Percentiles rank a stretch among this genome's conserved stretches.
Evolutionary conservation across 2,888 invertebrate genomes (phyloP).

Genomic region (Papilio elwesi): DNA sequence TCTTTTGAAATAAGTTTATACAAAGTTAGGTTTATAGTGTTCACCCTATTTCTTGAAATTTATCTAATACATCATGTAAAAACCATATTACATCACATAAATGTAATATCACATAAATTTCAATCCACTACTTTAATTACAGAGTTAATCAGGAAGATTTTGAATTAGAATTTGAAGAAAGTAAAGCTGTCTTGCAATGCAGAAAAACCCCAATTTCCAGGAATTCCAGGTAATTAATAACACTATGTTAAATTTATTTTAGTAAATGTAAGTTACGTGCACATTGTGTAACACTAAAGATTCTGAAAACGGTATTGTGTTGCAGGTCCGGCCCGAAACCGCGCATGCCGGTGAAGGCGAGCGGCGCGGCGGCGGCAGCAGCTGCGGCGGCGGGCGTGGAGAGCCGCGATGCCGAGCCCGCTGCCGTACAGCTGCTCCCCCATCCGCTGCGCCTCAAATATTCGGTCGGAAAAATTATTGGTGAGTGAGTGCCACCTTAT

Average conservation of each 20-base stretch:
- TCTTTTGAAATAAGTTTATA: too few relatives aligned
- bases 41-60: too few relatives aligned
- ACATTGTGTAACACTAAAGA: not conserved
- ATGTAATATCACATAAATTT: not conserved
- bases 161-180: slow-evolving; percentile 96
- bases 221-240: slow-evolving; percentile 67
- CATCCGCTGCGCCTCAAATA: slow-evolving; percentile 87
- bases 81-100: too few relatives aligned
- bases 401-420: slow-evolving; percentile 45
- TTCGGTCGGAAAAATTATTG: slow-evolving; percentile 91
- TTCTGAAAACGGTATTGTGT: not conserved
- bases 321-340: slow-evolving; percentile 88
- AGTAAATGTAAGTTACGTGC: not conserved
- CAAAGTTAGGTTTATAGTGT: too few relatives aligned
- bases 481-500: slow-evolving; percentile 50
- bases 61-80: too few relatives aligned
- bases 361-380: slow-evolving; percentile 67
- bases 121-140: slow-evolving; percentile 39
- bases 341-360: slow-evolving; percentile 90
- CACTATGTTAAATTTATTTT: not conserved
- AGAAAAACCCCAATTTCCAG: slow-evolving; percentile 85
- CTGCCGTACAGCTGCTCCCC: slow-evolving; percentile 78
- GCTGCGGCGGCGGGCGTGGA: slow-evolving; percentile 63
- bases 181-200: slow-evolving; percentile 90
- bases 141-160: slow-evolving; percentile 94